phyloP scores from a whole-genome alignment of 2,113 vertebrate species.

The pig (Sus scrofa) region DNA sequence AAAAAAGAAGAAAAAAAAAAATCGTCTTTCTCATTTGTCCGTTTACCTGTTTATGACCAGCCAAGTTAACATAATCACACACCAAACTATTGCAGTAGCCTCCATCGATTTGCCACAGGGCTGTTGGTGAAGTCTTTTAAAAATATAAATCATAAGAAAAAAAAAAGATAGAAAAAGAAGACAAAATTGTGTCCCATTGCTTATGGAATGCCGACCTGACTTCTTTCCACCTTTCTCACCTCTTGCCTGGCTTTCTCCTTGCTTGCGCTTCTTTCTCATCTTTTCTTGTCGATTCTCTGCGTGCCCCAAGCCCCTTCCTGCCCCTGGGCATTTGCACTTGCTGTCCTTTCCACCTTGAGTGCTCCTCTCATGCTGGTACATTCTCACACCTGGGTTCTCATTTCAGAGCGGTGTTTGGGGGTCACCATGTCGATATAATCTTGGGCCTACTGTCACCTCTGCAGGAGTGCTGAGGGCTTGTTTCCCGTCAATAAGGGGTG shows the following conservation, averaged over 20 bases:
- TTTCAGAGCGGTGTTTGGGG: background rate
- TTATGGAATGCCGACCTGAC: background rate
- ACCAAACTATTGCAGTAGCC: background rate
- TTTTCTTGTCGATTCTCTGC: background rate
- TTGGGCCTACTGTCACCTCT: background rate
- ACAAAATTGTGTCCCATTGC: background rate
- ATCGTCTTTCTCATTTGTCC: background rate
- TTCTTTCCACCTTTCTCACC: background rate
- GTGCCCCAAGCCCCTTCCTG: background rate
- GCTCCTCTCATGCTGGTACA: background rate
- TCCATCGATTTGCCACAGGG: background rate
- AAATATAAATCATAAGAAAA: background rate
- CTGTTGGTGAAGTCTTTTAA: background rate
- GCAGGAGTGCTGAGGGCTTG: background rate
- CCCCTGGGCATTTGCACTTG: background rate
- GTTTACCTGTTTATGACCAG: background rate
- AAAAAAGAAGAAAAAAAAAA: background rate
- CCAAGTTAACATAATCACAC: background rate
- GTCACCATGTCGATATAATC: rapidly evolving
- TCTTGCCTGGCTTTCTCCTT: background rate
- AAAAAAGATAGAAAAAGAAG: background rate
- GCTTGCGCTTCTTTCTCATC: rapidly evolving
- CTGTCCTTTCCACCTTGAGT: background rate
- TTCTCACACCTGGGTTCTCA: background rate
- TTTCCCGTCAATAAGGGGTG: background rate